phyloP scores from a whole-genome alignment of 2,113 vertebrate genomes.

The Anthoscopus minutus region DNA sequence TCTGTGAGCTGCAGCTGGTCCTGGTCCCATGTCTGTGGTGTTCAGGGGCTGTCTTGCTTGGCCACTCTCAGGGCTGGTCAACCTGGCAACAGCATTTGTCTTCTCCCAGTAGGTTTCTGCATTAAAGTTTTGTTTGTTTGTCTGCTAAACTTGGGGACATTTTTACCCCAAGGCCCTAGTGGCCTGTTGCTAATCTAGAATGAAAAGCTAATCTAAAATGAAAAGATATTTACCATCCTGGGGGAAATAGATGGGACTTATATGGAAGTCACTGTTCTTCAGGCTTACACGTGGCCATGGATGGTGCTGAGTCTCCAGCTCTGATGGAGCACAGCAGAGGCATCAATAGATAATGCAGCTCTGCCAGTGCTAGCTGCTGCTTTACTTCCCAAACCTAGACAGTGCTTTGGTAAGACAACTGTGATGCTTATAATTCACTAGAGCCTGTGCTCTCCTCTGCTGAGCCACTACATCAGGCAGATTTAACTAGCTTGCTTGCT shows the following conservation, averaged over 20 bases:
- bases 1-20: background rate
- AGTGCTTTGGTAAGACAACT: background rate
- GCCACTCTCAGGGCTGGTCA: background rate
- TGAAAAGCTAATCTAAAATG: background rate
- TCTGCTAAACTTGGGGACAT: background rate
- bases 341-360: background rate
- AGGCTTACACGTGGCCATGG: accelerated
- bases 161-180: background rate
- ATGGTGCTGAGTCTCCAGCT: background rate
- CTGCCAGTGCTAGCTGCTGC: background rate
- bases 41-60: background rate
- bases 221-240: background rate
- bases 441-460: background rate
- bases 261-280: background rate
- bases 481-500: background rate
- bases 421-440: background rate
- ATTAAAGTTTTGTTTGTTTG: background rate
- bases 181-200: background rate
- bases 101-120: background rate
- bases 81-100: background rate
- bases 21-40: background rate
- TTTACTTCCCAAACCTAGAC: background rate
- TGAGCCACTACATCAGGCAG: background rate
- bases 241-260: background rate
- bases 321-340: background rate